A percentile compares a stretch with the other conserved stretches of the same genome.
phyloP scores from a whole-genome alignment of 2,113 vertebrate species.

The Plestiodon gilberti region DNA sequence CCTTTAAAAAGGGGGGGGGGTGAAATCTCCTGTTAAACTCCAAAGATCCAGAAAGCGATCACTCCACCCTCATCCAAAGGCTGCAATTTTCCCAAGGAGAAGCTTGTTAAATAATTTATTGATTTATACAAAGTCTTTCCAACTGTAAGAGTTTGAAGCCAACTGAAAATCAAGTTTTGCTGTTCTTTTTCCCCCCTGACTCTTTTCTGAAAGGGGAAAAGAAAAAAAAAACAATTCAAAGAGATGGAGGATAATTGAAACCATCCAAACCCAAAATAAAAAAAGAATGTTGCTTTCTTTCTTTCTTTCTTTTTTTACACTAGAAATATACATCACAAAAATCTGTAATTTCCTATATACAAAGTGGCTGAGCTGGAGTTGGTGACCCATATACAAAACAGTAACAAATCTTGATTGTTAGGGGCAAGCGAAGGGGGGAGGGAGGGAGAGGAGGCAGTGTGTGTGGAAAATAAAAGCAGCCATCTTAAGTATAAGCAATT shows the following conservation, averaged over 20 bases:
- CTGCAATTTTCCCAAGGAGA: slow-evolving; percentile 33
- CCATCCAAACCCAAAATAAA: slow-evolving; percentile 52
- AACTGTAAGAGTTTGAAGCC: slow-evolving; percentile 60
- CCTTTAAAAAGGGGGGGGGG: not conserved
- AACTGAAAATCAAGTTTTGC: slow-evolving; percentile 54
- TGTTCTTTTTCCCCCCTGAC: slow-evolving; percentile 25
- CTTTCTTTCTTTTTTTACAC: slow-evolving; percentile 59
- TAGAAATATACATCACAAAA: slow-evolving; percentile 87
- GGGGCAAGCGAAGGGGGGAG: slow-evolving; percentile 62
- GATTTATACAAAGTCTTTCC: slow-evolving; percentile 88
- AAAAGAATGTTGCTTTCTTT: slow-evolving; percentile 43
- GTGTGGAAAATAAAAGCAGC: slow-evolving; percentile 28
- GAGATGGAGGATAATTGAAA: slow-evolving; percentile 40
- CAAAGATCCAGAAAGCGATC: not conserved
- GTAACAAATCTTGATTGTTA: slow-evolving; percentile 69
- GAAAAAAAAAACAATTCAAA: not conserved
- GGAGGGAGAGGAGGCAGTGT: not conserved
- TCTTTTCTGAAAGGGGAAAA: not conserved
- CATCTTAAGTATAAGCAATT: not conserved
- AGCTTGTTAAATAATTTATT: slow-evolving; percentile 98
- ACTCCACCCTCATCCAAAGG: not conserved
- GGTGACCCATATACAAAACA: slow-evolving; percentile 64
- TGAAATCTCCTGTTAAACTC: not conserved
- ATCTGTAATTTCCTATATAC: slow-evolving; percentile 76
- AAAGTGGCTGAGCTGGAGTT: slow-evolving; percentile 59